Evolutionary conservation across 2,888 invertebrate species (phyloP), one percentile per base, ranked within the genome.

Genomic region (Nemurella pictetii): DNA sequence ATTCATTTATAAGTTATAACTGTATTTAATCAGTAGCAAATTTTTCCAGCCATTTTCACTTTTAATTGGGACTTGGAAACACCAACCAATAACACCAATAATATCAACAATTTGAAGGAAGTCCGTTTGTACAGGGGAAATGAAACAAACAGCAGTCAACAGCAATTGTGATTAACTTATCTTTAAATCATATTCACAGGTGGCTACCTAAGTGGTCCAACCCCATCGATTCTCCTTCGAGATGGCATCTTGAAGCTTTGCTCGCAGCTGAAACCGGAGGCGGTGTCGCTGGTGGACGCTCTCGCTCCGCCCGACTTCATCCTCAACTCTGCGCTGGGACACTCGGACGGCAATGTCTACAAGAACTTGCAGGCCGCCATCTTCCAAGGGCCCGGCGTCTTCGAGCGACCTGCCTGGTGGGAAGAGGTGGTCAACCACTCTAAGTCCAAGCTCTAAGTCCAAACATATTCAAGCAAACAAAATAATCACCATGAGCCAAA

Each of bases 401-500:
- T 95, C 89, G 91, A 93, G 84, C 92, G 95, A n/a, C 95, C 96
- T 0, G 88, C 90, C 20, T 96, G 96, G 96, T 96, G 96, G 96
- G 91, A 92, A 55, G 95, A 95, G 88, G 93, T 95, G 4, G 92
- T 93, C 2, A 91, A 92, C 0, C 55, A 82, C 82, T 82, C 82
- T 3, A 81, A 82, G 20, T 36, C 82, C 26, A 82, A 82, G 55
- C 82, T 82, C 27, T 82, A 26, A 72, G 27, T 15, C 36, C 32
- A 5, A 3, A 9, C 32, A 32, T 32, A 55, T 55, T 7, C 55
- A 20, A 12, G 55, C n/a, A n/a, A n/a, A 5, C 32, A 9, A 32
- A 32, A 32, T 32, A 32, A 32, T 32, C 9, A 9, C 32, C 9
- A 5, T 3, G 32, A 9, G 32, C n/a, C n/a, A n/a, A n/a, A n/a